Evolutionary conservation across 2,888 invertebrate species (phyloP).

Genomic region (Azorinus chamasolen): DNA sequence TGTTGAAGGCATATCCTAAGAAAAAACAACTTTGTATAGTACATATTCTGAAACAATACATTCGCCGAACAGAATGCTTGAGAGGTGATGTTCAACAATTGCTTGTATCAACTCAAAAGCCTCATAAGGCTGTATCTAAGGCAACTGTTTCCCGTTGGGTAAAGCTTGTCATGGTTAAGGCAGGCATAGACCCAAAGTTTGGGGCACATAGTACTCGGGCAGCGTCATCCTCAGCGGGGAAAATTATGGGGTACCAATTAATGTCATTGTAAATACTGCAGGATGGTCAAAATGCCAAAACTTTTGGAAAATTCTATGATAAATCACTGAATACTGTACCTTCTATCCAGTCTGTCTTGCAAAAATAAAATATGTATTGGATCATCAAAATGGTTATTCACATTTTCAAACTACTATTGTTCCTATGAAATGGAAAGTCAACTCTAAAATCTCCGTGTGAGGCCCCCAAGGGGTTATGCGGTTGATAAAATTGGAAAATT

Average conservation of each 20-base stretch:
- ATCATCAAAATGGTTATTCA: background rate
- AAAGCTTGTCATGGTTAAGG: background rate
- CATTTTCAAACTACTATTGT: too few species aligned
- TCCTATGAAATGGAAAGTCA: slow-evolving; percentile 10
- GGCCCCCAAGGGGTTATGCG: background rate
- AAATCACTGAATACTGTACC: background rate
- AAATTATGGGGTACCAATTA: background rate
- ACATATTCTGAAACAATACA: slow-evolving; percentile 1
- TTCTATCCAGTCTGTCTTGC: too few species aligned
- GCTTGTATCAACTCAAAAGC: background rate
- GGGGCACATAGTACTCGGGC: background rate
- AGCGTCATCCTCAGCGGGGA: background rate
- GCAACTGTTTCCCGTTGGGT: background rate
- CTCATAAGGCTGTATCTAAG: slow-evolving; percentile 4
- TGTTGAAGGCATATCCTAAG: background rate
- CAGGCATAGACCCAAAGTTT: background rate
- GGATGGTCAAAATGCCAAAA: background rate
- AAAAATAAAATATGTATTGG: background rate
- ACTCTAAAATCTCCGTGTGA: slow-evolving; percentile 21
- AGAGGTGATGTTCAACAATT: background rate
- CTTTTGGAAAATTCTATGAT: slow-evolving; percentile 5
- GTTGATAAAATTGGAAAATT: too few species aligned
- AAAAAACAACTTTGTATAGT: slow-evolving; percentile 1
- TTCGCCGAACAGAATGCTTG: background rate
- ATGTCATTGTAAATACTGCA: background rate